phyloP scores from a whole-genome alignment of 2,888 invertebrate genomes.

The Herminia tarsipennalis region DNA sequence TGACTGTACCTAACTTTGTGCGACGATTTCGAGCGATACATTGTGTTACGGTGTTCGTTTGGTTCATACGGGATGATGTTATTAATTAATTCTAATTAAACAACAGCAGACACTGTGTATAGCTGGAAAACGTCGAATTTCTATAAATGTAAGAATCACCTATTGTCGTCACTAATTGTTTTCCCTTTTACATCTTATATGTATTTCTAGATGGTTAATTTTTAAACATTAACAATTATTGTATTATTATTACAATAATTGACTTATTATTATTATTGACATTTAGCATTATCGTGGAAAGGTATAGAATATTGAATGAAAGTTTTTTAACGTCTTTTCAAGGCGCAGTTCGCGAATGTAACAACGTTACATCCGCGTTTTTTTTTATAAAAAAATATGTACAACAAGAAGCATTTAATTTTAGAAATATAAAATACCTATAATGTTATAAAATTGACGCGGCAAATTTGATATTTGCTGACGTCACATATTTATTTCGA shows the following conservation, averaged over 20 bases:
- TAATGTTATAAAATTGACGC: slow-evolving; percentile 75
- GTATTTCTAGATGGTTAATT: slow-evolving; percentile 79
- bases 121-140: slow-evolving; percentile 41
- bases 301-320: slow-evolving; percentile 63
- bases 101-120: slow-evolving; percentile 31
- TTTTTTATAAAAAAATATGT: slow-evolving; percentile 73
- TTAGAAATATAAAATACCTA: slow-evolving; percentile 79
- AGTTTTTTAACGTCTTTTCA: slow-evolving; percentile 59
- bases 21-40: slow-evolving; percentile 48
- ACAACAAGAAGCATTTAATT: slow-evolving; percentile 85
- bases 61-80: slow-evolving; percentile 37
- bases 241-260: slow-evolving; percentile 79
- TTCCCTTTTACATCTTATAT: slow-evolving; percentile 74
- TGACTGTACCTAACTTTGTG: slow-evolving; percentile 65
- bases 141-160: slow-evolving; percentile 75
- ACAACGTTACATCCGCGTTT: slow-evolving; percentile 48
- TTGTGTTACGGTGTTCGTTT: slow-evolving; percentile 27
- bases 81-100: slow-evolving; percentile 30
- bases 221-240: slow-evolving; percentile 75
- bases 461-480: slow-evolving; percentile 66
- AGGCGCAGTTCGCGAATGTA: slow-evolving; percentile 52
- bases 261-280: slow-evolving; percentile 75
- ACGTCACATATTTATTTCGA: slow-evolving; percentile 73
- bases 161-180: slow-evolving; percentile 77
- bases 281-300: slow-evolving; percentile 76